Evolutionary conservation across 2,888 invertebrate species (phyloP), one percentile per base, ranked within the genome.

Genomic region (Drosophila histrio): DNA sequence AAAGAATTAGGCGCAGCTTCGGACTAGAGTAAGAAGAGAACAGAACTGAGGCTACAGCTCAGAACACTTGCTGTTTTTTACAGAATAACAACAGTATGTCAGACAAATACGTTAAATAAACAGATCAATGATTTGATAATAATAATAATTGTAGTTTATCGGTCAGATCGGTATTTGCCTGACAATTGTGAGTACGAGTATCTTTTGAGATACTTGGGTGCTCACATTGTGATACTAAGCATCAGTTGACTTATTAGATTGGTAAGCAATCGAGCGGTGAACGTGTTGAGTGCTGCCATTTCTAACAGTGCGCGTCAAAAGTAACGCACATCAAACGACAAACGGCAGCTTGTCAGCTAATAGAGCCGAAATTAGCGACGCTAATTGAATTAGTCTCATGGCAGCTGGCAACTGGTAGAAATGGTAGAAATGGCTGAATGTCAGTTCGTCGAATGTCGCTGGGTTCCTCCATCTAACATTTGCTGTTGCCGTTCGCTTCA

Each of bases 331-430:
- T 60, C 38, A 61, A 50, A 52, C 15, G 34, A 28, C 28, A 49
- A 38, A 19, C 56, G 41, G 49, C 73, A 73, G 73, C 63, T 72
- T 75, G 63, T 63, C 80, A 71, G 72, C 77, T 79, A 84, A 84
- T 81, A 81, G 75, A 77, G 60, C 68, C 68, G 61, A 82, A 82
- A 82, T 82, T 83, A 82, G 81, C 70, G 60, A 46, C 46, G 52
- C 70, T 77, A 84, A 82, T 82, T 84, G 47, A 84, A 82, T 82
- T 78, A 79, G 76, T 69, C 49, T 59, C 69, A 54, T 63, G 76
- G 75, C 72, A 75, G 64, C 62, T 59, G 64, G 39, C 52, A 54
- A 63, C 41, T 38, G 41, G 34, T 24, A 28, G 7, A 54, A 41
- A 26, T 38, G 41, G 34, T 24, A 28, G 7, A 54, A 41, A 26